Evolutionary conservation across 1,140 invertebrate genomes (phyloP).

Genomic region (Habropoda laboriosa): DNA sequence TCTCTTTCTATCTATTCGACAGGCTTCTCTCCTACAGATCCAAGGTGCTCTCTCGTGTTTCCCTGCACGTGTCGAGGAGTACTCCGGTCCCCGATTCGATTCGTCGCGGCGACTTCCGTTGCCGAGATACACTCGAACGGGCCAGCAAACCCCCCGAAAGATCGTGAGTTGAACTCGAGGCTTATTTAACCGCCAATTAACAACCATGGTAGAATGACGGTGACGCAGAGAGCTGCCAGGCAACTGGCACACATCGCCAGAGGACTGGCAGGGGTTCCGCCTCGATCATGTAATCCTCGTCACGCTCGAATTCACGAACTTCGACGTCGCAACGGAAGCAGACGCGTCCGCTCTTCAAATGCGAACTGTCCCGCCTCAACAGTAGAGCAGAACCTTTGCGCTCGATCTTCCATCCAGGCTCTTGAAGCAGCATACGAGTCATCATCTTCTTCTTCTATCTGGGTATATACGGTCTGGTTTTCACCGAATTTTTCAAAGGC

Average conservation of each 20-base stretch:
- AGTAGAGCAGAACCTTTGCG: conserved; percentile 79
- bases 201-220: conserved; percentile 79
- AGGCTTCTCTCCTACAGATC: too few relatives aligned
- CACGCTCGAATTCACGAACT: conserved; percentile 79
- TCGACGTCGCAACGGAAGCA: conserved; percentile 82
- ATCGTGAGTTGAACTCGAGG: not conserved
- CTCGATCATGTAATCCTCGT: conserved; percentile 74
- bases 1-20: not conserved
- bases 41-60: not conserved
- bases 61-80: not conserved
- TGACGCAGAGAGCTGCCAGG: conserved; percentile 78
- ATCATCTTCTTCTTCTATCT: conserved; percentile 42
- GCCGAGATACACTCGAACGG: not conserved
- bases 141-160: not conserved
- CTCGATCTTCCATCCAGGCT: conserved; percentile 82
- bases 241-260: conserved; percentile 80
- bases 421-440: conserved; percentile 76
- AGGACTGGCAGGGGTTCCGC: conserved; percentile 74
- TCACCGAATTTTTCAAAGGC: not conserved
- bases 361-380: conserved; percentile 75
- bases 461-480: not conserved
- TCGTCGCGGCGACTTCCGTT: not conserved
- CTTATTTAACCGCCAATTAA: conserved; percentile 76
- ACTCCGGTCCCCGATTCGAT: not conserved
- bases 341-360: conserved; percentile 73